Base-by-base conservation (phyloP, 2,113 vertebrate species). In the Ophiodon elongatus region DNA sequence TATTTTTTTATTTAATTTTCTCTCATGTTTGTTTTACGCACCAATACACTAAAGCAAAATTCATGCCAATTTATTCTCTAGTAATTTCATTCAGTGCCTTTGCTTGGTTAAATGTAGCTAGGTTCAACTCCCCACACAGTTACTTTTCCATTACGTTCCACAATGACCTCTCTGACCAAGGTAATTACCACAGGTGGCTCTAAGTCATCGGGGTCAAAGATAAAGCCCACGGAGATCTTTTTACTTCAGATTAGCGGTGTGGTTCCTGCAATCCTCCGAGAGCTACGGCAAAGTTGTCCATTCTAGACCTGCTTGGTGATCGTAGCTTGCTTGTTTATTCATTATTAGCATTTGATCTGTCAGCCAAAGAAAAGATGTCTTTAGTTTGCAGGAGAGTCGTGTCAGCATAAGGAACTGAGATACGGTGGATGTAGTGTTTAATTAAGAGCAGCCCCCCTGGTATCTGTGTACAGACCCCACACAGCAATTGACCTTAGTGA, bases 401-500 rank as follows among this genome's bases (percentile, higher is more conserved):
- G 84, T 93, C 88, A 89, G 89, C 90, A 85, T 69, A 86, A 87
- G 65, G 83, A 88, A 70, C n/a, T 1, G 45, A 91, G 92, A 94
- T 94, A 92, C 92, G 88, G 82, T 81, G 85, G 57, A 83, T 84
- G 79, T 91, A 82, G 88, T 90, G 83, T 93, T 94, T 92, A 94
- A 94, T 94, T 94, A 94, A 89, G 88, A 86, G 73, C 81, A 82
- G 92, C 84, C 88, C 75, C 85, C 66, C 80, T 81, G 80, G 84
- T 89, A 90, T 92, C 91, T 81, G 79, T 73, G 43, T 85, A 80
- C 89, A 91, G 86, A 86, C 86, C 72, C 77, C 85, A 83, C 88
- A 72, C 88, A 73, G 85, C 91, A 88, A 94, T 91, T 93, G 93
- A 94, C 92, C 91, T 89, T 67, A 78, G 90, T 76, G 87, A 91